Conservation (phyloP, 2,113 vertebrate species). For the Hippocampus zosterae region DNA sequence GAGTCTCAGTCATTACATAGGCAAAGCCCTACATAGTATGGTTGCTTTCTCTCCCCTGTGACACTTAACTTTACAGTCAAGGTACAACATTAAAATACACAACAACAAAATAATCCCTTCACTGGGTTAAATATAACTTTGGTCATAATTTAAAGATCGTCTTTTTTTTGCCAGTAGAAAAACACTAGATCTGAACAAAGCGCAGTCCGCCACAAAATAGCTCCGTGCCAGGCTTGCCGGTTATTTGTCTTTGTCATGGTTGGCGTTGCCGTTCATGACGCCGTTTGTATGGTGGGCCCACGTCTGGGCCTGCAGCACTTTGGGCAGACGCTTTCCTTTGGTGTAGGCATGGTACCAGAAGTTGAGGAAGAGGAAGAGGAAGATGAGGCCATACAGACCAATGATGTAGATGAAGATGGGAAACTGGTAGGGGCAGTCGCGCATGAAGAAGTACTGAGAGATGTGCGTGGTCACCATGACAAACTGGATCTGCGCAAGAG, state of each 20-base stretch:
- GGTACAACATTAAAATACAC: slow-evolving; percentile 36
- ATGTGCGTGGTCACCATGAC: slow-evolving; percentile 82
- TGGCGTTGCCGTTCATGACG: slow-evolving; percentile 72
- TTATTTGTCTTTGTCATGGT: slow-evolving; percentile 63
- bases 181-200: slow-evolving; percentile 23
- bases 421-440: slow-evolving; percentile 87
- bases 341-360: slow-evolving; percentile 98
- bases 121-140: slow-evolving; percentile 34
- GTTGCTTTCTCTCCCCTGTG: slow-evolving; percentile 5
- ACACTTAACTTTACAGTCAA: slow-evolving; percentile 5
- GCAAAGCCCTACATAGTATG: slow-evolving; percentile 5
- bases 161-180: slow-evolving; percentile 31
- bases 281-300: slow-evolving; percentile 73
- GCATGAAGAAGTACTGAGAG: slow-evolving; percentile 88
- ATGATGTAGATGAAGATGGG: slow-evolving; percentile 94
- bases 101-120: slow-evolving; percentile 19
- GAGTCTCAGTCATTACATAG: neutral
- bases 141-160: slow-evolving; percentile 50
- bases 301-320: slow-evolving; percentile 76
- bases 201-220: neutral
- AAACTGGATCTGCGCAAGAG: slow-evolving; percentile 83
- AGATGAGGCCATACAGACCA: slow-evolving; percentile 80
- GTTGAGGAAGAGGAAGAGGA: slow-evolving; percentile 91
- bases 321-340: slow-evolving; percentile 88
- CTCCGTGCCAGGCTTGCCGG: neutral